Conservation (phyloP, 2,888 invertebrate genomes). For the Andrena bicolor region DNA sequence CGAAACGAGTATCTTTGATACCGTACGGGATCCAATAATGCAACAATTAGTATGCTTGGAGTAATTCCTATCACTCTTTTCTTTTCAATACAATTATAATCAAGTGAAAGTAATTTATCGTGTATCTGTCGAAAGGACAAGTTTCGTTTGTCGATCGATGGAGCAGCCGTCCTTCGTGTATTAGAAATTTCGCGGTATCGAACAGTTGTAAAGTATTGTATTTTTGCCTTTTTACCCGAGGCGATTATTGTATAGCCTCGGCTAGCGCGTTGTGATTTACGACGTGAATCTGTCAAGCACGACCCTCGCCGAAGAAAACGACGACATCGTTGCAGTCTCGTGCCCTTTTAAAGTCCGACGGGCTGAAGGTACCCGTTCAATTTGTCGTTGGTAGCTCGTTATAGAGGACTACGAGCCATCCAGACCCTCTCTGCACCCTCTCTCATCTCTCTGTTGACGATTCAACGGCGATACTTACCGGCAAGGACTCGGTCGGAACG, state of each 20-base stretch:
- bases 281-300: neutral
- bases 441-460: neutral
- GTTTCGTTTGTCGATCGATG: conserved; percentile 4
- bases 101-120: neutral
- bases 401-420: neutral
- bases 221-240: too few species aligned
- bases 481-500: neutral
- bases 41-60: conserved; percentile 15
- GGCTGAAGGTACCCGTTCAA: neutral
- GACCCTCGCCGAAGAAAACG: neutral
- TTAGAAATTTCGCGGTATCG: conserved; percentile 15
- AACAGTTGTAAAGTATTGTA: neutral
- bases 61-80: neutral
- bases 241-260: neutral
- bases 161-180: conserved; percentile 14
- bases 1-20: conserved; percentile 4
- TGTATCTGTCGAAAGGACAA: neutral
- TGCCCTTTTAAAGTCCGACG: conserved; percentile 2
- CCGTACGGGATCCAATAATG: conserved; percentile 17
- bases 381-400: conserved; percentile 26
- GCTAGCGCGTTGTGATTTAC: conserved; percentile 2
- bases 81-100: neutral
- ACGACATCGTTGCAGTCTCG: neutral
- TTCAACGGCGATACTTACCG: neutral
- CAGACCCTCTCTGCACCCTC: neutral